A percentile compares a stretch with the other conserved stretches of the same genome.
Conservation (phyloP, 2,888 invertebrate genomes). For the Colostygia pectinataria region DNA sequence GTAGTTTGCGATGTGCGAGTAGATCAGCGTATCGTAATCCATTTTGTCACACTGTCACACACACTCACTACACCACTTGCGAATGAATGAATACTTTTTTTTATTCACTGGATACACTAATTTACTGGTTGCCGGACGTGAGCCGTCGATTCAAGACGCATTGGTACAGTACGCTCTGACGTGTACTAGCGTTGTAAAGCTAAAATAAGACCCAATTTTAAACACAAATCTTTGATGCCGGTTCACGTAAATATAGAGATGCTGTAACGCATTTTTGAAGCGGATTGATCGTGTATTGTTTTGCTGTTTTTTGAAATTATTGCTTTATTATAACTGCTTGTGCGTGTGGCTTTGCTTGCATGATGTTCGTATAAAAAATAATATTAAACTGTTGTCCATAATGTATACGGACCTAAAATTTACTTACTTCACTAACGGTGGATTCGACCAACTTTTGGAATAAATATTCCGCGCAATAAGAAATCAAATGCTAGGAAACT, state of each 20-base stretch:
- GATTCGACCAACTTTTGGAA: too few species aligned
- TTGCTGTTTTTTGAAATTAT: not conserved
- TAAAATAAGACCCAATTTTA: constrained; percentile 84
- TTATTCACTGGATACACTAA: constrained; percentile 32
- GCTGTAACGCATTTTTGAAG: constrained; percentile 45
- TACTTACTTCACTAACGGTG: too few species aligned
- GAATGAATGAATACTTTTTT: constrained; percentile 8
- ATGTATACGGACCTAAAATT: too few species aligned
- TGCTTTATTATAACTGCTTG: not conserved
- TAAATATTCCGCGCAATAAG: too few species aligned
- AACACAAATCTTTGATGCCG: constrained; percentile 80
- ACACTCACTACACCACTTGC: constrained; percentile 34
- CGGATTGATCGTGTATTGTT: constrained; percentile 8
- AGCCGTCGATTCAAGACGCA: constrained; percentile 79
- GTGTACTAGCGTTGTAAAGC: constrained; percentile 81
- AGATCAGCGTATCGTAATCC: constrained; percentile 86
- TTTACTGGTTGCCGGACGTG: constrained; percentile 40
- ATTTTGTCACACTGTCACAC: constrained; percentile 52
- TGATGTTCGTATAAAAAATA: too few species aligned
- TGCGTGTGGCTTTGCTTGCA: not conserved
- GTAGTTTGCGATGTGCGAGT: constrained; percentile 85
- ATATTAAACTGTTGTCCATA: too few species aligned
- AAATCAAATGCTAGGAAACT: too few species aligned
- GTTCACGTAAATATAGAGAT: constrained; percentile 58
- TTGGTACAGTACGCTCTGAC: constrained; percentile 74